Evolutionary conservation across 1,140 invertebrate species (phyloP), one percentile per base, ranked within the genome.

Genomic region (Drosophila setifemur): DNA sequence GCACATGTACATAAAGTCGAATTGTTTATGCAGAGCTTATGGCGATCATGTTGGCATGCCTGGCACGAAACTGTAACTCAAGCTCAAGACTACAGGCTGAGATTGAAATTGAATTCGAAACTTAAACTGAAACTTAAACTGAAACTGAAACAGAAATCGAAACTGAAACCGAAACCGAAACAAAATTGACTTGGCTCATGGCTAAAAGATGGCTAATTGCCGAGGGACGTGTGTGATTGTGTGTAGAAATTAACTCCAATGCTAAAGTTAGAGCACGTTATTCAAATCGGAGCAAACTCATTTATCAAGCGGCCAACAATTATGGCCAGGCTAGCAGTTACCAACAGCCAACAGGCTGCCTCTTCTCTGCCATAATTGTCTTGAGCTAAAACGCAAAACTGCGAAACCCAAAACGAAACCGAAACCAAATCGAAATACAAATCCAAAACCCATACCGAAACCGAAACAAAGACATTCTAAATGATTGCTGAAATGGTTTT

Each of bases 131-230:
- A 49, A 29, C 11, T 25, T 35, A 61, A 33, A 52, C 16, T 35
- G 37, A 50, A 31, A 48, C 39, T 44, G 11, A 55, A 67, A 29
- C 7, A 16, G 25, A 53, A 58, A 49, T 19, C 5, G 35, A 61
- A 52, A 49, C 37, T n/a, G 49, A 61, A 53, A 55, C 8, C 4
- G 48, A 74, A 47, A 54, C 28, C 11, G 21, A 70, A 58, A 55
- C 35, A 16, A 64, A 68, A 69, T 60, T 44, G 18, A 50, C 31
- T 31, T 52, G 66, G 43, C 77, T 82, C 77, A 83, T 76, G 77
- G 78, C 57, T 83, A 73, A 81, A 69, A 69, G 61, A 82, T 82
- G 77, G 77, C 73, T 82, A 82, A 82, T 82, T 82, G 77, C 78
- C 52, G 52, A 52, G 45, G 39, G 58, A 74, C 77, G 70, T 81